These are phyloP conservation scores for Caenorhabditis sulstoni DNA, from an alignment of 2,888 invertebrate species.

Conservation along the genomic window DNA sequence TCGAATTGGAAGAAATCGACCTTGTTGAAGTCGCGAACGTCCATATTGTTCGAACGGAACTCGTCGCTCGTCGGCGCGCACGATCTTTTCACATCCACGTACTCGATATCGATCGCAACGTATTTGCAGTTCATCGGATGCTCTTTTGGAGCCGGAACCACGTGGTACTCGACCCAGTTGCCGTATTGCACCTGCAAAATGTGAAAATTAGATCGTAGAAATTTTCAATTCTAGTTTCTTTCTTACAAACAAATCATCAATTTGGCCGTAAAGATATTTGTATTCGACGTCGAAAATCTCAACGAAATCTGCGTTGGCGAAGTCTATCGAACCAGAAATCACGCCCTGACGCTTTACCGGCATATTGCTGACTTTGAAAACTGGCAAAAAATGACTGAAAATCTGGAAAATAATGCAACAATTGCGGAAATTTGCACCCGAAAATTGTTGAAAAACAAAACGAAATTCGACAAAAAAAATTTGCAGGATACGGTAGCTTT, in stretches of 20 bases:
- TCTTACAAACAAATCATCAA: constrained; percentile 31
- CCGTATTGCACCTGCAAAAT: constrained; percentile 16
- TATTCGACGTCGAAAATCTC: constrained; percentile 21
- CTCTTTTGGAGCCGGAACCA: not conserved
- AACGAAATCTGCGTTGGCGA: constrained; percentile 7
- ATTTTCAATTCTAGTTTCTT: no score
- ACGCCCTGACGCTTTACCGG: constrained; percentile 8
- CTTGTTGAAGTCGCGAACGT: constrained; percentile 24
- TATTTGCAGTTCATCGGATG: constrained; percentile 19
- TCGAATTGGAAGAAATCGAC: constrained; percentile 30
- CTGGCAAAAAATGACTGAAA: no score
- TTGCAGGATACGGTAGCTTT: not conserved
- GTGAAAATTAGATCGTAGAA: not conserved
- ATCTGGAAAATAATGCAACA: no score
- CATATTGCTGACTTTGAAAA: no score
- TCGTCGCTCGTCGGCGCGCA: constrained; percentile 30
- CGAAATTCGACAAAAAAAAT: no score
- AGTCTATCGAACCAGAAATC: constrained; percentile 9
- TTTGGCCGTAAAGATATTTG: constrained; percentile 22
- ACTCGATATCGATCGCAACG: constrained; percentile 1
- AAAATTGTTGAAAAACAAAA: no score
- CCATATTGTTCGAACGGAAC: constrained; percentile 14
- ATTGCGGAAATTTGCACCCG: no score
- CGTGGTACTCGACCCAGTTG: constrained; percentile 24
- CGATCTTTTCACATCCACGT: constrained; percentile 19